phyloP scores from a whole-genome alignment of 1,140 invertebrate genomes.

The Cydia amplana region DNA sequence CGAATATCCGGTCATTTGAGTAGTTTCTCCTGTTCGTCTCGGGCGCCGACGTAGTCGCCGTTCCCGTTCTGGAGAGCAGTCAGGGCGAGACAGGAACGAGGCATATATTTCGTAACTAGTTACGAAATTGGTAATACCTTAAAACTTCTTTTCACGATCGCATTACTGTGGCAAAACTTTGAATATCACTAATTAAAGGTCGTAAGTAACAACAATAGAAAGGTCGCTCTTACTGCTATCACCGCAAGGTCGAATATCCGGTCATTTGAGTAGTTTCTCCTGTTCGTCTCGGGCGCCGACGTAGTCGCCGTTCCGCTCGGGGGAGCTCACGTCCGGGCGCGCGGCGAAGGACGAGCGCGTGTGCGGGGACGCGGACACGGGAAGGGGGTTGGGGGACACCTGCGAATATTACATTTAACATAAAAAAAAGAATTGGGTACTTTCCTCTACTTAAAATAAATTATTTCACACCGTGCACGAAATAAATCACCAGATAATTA shows the following conservation, averaged over 20 bases:
- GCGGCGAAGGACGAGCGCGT: constrained; percentile 55
- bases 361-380: constrained; percentile 55
- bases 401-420: constrained; percentile 37
- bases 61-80: constrained; percentile 42
- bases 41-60: constrained; percentile 47
- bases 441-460: no score
- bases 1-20: constrained; percentile 42
- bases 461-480: no score
- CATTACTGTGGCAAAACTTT: no score
- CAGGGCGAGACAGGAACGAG: constrained; percentile 52
- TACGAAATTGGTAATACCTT: no score
- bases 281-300: constrained; percentile 53
- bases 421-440: no score
- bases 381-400: constrained; percentile 64
- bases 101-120: constrained; percentile 15
- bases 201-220: not conserved
- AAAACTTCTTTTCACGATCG: no score
- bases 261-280: constrained; percentile 58
- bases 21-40: constrained; percentile 63
- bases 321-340: constrained; percentile 41
- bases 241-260: not conserved
- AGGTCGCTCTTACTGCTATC: not conserved
- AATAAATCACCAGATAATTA: no score
- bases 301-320: constrained; percentile 54
- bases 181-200: not conserved